Evolutionary conservation across 2,888 invertebrate species (phyloP), one percentile per base, ranked within the genome.

Genomic region (Ormia ochracea): DNA sequence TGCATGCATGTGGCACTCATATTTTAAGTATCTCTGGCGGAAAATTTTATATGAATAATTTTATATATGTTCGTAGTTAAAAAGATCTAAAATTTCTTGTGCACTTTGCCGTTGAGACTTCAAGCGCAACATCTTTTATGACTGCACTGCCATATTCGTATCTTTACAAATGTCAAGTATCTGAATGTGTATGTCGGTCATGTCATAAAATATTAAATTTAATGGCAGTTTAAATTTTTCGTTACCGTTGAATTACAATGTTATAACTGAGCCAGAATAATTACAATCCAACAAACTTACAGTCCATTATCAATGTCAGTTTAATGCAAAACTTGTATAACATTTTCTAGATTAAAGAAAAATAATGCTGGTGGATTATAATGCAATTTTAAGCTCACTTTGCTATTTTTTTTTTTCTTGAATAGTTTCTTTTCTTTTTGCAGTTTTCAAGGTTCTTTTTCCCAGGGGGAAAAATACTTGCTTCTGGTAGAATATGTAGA

Each of bases 131-230:
- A 12, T 33, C 41, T 1, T 50, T 17, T 6, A 23, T 28, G 5
- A 12, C 17, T 56, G 3, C 17, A n/a, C 36, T 58, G 43, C 14
- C 12, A 33, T 17, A 28, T 10, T 28, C 36, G 38, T 23, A 9
- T 21, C 19, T 17, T 19, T 7, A n/a, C 12, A 66, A 38, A 26
- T 52, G 54, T 33, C 54, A 68, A 33, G 28, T 17, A 14, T 26
- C 28, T 52, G 1, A 38, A 19, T 38, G 48, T 28, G 48, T 21
- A 9, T 4, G 10, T 7, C 28, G 1, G 45, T 36, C 54, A 23
- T 54, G 54, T 9, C 65, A 72, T 79, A 48, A 72, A 79, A 79
- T 75, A 79, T 75, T 79, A 72, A 79, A 79, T 75, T 74, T 79
- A 59, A 79, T 74, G 21, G 58, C 69, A 70, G 58, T 79, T 75